These are phyloP conservation scores for Trogon melanurus DNA, from an alignment of 2,113 vertebrate species.

Conservation along the genomic window DNA sequence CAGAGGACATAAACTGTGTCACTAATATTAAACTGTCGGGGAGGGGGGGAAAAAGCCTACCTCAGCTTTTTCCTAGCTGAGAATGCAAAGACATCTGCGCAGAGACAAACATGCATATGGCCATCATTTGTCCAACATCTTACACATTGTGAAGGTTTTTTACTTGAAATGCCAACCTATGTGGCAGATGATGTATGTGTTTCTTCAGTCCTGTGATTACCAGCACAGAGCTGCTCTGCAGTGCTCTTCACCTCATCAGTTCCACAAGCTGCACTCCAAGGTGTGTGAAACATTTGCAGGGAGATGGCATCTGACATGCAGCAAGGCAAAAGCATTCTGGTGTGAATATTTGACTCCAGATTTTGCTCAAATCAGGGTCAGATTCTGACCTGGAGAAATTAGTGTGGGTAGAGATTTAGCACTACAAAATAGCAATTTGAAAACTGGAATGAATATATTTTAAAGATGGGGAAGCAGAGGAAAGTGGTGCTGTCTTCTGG, in stretches of 20 bases:
- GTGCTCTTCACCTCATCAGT: conserved; percentile 99
- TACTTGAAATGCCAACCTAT: conserved; percentile 95
- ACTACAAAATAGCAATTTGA: conserved; percentile 91
- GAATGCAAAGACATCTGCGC: conserved; percentile 91
- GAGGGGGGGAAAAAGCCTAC: conserved; percentile 81
- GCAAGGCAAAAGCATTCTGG: conserved; percentile 85
- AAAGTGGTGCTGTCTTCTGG: conserved; percentile 44
- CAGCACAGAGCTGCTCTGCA: conserved; percentile 92
- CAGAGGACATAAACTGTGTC: conserved; percentile 92
- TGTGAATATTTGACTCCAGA: conserved; percentile 90
- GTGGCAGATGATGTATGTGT: conserved; percentile 99
- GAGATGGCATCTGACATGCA: conserved; percentile 95
- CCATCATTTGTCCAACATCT: conserved; percentile 98
- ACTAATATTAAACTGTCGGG: conserved; percentile 91
- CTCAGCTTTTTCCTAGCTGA: conserved; percentile 91
- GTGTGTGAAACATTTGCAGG: conserved; percentile 95
- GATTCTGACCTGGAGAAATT: conserved; percentile 90
- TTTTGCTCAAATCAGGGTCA: conserved; percentile 89
- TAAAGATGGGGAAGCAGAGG: conserved; percentile 66
- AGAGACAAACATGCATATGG: conserved; percentile 94
- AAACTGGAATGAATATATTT: conserved; percentile 89
- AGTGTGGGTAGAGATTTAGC: conserved; percentile 91
- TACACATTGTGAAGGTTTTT: conserved; percentile 97
- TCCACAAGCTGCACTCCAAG: conserved; percentile 95
- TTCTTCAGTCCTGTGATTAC: conserved; percentile 99